Evolutionary conservation across 2,888 invertebrate species (phyloP), one percentile per base, ranked within the genome.

Genomic region (Pristionchus mayeri): DNA sequence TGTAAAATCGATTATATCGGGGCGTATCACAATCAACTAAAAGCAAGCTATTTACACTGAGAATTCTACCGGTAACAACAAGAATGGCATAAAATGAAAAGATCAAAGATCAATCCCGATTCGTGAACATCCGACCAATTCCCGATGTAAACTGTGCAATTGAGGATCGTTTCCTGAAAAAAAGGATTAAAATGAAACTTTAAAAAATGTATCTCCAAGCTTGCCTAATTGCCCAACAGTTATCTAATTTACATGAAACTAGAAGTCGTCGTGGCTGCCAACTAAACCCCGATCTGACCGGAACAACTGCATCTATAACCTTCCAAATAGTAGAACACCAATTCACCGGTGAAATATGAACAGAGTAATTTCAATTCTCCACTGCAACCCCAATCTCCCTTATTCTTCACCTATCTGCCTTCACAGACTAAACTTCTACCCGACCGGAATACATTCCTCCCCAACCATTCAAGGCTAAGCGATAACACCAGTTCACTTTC

Each of bases 41-140:
- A n/a, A n/a, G n/a, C n/a, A n/a, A n/a, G n/a, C n/a, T n/a, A n/a
- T n/a, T n/a, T 13, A 44, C 44, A 44, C 13, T 13, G 44, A 13
- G 44, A 44, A 13, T 9, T 44, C 44, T 44, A 44, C 44, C 44
- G 13, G 44, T 44, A 13, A 13, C 44, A 44, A 13, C 13, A 13
- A 44, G 57, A 27, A 18, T 18, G 21, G 21, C 2, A 18, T 9
- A 63, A 21, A 63, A 21, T 16, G 11, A 11, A 63, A 63, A 34
- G 63, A 63, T 27, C 63, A 63, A 63, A 63, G 63, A 63, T 63
- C 63, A 63, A 34, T 63, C 63, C 34, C 63, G 34, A 34, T 63
- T 57, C 57, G 57, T 63, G 37, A 63, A 63, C 63, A 63, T 63
- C 34, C 37, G 34, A 1, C 63, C 63, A 37, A 63, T 63, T 24